phyloP scores from a whole-genome alignment of 2,797 vertebrate species.

The Pangasius mekongensis region DNA sequence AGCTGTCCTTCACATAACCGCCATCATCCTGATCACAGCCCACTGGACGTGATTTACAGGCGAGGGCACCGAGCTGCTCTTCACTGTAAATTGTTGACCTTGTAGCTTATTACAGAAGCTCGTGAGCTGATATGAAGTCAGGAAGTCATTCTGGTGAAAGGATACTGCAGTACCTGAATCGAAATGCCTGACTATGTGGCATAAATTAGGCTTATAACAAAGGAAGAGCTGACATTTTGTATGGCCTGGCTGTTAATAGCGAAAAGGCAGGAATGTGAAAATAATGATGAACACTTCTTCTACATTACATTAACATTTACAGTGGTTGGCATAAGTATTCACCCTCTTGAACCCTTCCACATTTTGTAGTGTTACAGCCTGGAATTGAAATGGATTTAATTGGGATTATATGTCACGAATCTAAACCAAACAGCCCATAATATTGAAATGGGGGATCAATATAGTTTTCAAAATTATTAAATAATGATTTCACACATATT shows the following conservation, averaged over 20 bases:
- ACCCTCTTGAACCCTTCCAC: neutral
- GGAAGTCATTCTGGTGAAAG: conserved; percentile 12
- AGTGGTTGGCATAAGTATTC: neutral
- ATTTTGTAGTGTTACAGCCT: neutral
- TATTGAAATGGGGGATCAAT: neutral
- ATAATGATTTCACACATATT: neutral
- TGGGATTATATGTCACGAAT: neutral
- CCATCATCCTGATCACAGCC: conserved; percentile 11
- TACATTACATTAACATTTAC: neutral
- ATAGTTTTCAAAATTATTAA: neutral
- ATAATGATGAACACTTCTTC: neutral
- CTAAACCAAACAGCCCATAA: neutral
- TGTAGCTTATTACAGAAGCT: conserved; percentile 12
- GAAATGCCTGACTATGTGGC: neutral
- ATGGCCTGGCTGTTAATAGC: neutral
- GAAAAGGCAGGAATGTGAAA: neutral
- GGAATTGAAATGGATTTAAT: neutral
- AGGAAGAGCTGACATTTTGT: neutral
- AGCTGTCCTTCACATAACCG: conserved; percentile 16
- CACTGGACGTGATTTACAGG: conserved; percentile 31
- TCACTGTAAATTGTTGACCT: conserved; percentile 2
- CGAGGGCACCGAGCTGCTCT: neutral
- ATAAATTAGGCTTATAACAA: conserved; percentile 6
- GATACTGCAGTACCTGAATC: neutral
- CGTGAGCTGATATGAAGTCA: conserved; percentile 7